These are phyloP conservation scores for Muraenolepis orangiensis DNA, from an alignment of 2,797 vertebrate genomes.

Conservation along the genomic window DNA sequence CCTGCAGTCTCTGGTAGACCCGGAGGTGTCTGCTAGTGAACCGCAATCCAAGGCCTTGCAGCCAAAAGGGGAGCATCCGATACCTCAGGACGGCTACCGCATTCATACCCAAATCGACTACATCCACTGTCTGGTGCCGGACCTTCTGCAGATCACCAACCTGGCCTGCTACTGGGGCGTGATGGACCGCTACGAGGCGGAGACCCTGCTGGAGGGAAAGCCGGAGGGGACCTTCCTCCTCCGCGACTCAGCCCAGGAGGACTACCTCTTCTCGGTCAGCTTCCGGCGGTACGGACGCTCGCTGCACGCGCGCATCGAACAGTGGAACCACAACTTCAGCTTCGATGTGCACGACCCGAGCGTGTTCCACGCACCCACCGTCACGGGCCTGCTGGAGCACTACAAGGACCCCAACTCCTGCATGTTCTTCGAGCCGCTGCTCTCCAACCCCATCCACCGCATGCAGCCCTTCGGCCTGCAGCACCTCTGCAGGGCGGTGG, in stretches of 20 bases:
- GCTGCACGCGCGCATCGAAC: slow-evolving; percentile 81
- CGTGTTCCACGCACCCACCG: slow-evolving; percentile 80
- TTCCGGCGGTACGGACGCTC: slow-evolving; percentile 84
- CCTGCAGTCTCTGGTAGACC: slow-evolving; percentile 46
- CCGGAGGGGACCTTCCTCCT: slow-evolving; percentile 84
- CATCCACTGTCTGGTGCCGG: slow-evolving; percentile 82
- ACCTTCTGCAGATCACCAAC: slow-evolving; percentile 78
- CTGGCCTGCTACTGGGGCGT: slow-evolving; percentile 85
- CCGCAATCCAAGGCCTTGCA: slow-evolving; percentile 30
- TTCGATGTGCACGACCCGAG: slow-evolving; percentile 85
- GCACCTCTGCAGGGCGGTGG: slow-evolving; percentile 76
- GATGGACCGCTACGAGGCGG: slow-evolving; percentile 83
- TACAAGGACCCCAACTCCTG: slow-evolving; percentile 86
- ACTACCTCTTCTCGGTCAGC: slow-evolving; percentile 85
- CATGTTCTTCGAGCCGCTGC: slow-evolving; percentile 85
- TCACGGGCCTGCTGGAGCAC: slow-evolving; percentile 79
- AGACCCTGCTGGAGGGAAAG: slow-evolving; percentile 79
- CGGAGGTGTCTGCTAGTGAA: slow-evolving; percentile 45
- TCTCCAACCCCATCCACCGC: slow-evolving; percentile 80
- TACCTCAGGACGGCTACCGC: slow-evolving; percentile 64
- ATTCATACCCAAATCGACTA: slow-evolving; percentile 82
- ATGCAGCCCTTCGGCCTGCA: slow-evolving; percentile 79
- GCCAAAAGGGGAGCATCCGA: slow-evolving; percentile 43
- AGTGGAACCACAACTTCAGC: slow-evolving; percentile 88
- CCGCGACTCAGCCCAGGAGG: slow-evolving; percentile 82